Percentiles rank a stretch among this genome's conserved stretches.
phyloP scores from a whole-genome alignment of 2,113 vertebrate genomes.

The Corythornis vintsioides region DNA sequence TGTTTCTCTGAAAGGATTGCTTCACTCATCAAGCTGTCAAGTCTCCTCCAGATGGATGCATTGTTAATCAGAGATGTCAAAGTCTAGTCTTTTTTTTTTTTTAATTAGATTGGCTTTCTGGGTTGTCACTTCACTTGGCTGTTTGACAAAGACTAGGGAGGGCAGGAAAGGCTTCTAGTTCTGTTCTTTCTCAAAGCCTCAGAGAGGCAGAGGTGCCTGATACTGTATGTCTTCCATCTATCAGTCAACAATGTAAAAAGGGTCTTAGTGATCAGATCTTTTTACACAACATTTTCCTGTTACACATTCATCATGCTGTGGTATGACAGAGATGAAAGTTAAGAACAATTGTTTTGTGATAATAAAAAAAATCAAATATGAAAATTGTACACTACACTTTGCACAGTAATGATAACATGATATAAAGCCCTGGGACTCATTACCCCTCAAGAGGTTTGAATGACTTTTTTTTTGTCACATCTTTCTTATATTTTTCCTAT shows the following conservation, averaged over 20 bases:
- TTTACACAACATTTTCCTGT: background rate
- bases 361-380: background rate
- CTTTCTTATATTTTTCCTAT: background rate
- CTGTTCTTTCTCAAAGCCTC: background rate
- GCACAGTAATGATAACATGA: background rate
- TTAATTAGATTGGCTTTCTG: constrained; percentile 21
- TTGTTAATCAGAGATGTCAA: constrained; percentile 45
- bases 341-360: background rate
- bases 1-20: background rate
- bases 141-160: background rate
- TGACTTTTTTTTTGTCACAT: background rate
- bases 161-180: background rate
- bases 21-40: constrained; percentile 6
- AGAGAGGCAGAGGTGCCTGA: background rate
- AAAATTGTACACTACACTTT: background rate
- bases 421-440: background rate
- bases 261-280: background rate
- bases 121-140: background rate
- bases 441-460: background rate
- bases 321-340: background rate
- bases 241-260: background rate
- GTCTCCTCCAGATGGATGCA: background rate
- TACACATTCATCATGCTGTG: background rate
- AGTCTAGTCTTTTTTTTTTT: background rate
- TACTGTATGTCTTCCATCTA: background rate